phyloP scores from a whole-genome alignment of 2,113 vertebrate species.

The Xiphophorus hellerii region DNA sequence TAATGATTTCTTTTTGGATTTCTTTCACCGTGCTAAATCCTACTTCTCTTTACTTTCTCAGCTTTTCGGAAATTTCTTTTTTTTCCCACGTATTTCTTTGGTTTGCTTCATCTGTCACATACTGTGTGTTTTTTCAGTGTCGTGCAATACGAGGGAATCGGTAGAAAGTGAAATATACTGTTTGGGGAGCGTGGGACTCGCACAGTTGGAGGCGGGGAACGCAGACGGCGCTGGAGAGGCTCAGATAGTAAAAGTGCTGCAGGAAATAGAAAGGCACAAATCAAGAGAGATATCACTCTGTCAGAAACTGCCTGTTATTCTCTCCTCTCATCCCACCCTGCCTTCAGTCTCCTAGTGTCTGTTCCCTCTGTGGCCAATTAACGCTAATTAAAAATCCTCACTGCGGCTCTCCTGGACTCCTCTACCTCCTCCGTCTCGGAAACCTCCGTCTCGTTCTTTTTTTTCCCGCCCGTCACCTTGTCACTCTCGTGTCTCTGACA shows the following conservation, averaged over 20 bases:
- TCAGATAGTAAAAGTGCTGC: conserved; percentile 44
- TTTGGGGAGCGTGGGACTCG: conserved; percentile 23
- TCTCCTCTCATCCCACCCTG: conserved; percentile 38
- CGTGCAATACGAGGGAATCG: conserved; percentile 18
- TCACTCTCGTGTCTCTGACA: conserved; percentile 34
- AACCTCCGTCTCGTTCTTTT: conserved; percentile 53
- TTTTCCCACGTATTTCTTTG: not conserved
- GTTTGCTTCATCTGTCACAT: conserved; percentile 15
- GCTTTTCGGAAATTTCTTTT: not conserved
- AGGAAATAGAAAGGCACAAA: conserved; percentile 67
- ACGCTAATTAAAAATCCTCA: conserved; percentile 82
- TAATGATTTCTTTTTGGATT: not conserved
- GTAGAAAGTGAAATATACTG: conserved; percentile 20
- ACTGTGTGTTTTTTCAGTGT: conserved; percentile 7
- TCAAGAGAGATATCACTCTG: conserved; percentile 70
- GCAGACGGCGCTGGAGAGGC: conserved; percentile 39
- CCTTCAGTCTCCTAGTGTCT: conserved; percentile 56
- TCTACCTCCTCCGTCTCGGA: conserved; percentile 63
- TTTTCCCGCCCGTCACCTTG: conserved; percentile 36
- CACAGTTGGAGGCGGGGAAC: conserved; percentile 43
- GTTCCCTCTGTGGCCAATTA: conserved; percentile 84
- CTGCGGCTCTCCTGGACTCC: conserved; percentile 60
- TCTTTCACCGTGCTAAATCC: not conserved
- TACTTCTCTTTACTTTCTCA: not conserved
- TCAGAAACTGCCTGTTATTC: conserved; percentile 60